Evolutionary conservation across 2,113 vertebrate genomes (phyloP), one percentile per base, ranked within the genome.

Genomic region (Poeciliopsis prolifica): DNA sequence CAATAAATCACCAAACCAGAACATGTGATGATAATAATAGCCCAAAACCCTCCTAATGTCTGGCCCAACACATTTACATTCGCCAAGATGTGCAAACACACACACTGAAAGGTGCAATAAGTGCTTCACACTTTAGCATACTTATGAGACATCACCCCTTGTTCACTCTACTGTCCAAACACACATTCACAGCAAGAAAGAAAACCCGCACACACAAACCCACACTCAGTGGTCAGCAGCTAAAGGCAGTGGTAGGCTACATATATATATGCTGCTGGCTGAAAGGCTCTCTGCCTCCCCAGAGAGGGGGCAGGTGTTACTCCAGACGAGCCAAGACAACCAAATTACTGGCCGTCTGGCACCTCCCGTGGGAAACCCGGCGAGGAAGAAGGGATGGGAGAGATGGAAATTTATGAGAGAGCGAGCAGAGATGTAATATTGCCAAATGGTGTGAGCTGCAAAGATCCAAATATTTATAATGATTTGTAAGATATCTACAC

Each of bases 291-390:
- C 91, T 96, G 95, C 71, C 93, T 97, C 97, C 97, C 95, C 94
- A 95, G 96, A 97, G 97, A 95, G 96, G 96, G 95, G 96, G 97
- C 97, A 98, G 97, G 97, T 98, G 97, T 97, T 98, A 95, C 96
- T 97, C 95, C 96, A 98, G 96, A 97, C 96, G 95, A 98, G 96
- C 96, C 96, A 97, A 97, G 96, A 97, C 96, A 98, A 97, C 96
- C 97, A 98, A 97, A 98, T 98, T 98, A 98, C 96, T 96, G 95
- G 96, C 97, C 96, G 94, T 97, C 96, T 98, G 96, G 96, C 96
- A 94, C 97, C 96, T 97, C 97, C 96, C 95, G 94, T 95, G 95
- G 95, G 93, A 91, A 95, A 95, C 86, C 84, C 82, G 30, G 76
- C 74, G 63, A 91, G 87, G 88, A 87, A 89, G 94, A 92, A 91